Conservation (phyloP, 2,113 vertebrate species). For the Serinus canaria region DNA sequence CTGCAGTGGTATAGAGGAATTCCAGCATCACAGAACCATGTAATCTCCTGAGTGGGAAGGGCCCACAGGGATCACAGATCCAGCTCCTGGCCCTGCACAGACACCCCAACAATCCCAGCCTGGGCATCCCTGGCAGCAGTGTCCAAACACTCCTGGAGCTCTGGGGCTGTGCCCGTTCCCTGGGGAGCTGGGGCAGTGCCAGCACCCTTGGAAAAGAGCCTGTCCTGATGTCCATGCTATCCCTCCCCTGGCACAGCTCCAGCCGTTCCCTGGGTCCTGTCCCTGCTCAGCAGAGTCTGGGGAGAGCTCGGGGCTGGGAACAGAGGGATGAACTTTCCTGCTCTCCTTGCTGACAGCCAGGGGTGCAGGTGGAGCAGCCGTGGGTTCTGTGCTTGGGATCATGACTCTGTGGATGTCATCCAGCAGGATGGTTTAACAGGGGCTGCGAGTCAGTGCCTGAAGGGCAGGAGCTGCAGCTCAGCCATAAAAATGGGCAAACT, state of each 20-base stretch:
- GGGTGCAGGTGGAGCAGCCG: not conserved
- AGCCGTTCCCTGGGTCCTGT: not conserved
- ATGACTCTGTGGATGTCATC: not conserved
- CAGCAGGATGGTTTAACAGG: not conserved
- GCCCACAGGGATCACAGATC: accelerated
- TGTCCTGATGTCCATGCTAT: not conserved
- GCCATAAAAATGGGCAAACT: not conserved
- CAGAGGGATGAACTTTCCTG: not conserved
- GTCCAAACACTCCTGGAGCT: not conserved
- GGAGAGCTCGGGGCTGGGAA: not conserved
- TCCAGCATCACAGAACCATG: not conserved
- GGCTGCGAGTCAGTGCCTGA: not conserved
- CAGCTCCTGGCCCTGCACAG: not conserved
- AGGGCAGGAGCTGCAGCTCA: not conserved
- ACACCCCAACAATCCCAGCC: not conserved
- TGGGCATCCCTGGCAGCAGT: accelerated
- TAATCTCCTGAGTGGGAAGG: not conserved
- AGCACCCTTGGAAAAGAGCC: not conserved
- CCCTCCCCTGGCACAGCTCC: not conserved
- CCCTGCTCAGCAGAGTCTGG: not conserved
- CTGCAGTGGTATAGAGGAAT: not conserved
- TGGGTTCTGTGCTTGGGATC: not conserved
- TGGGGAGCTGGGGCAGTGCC: not conserved
- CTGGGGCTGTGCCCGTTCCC: not conserved
- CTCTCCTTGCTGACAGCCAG: not conserved